Percentiles rank a stretch among this genome's conserved stretches.
Evolutionary conservation across 2,888 invertebrate species (phyloP).

Genomic region (Orthosia gracilis): DNA sequence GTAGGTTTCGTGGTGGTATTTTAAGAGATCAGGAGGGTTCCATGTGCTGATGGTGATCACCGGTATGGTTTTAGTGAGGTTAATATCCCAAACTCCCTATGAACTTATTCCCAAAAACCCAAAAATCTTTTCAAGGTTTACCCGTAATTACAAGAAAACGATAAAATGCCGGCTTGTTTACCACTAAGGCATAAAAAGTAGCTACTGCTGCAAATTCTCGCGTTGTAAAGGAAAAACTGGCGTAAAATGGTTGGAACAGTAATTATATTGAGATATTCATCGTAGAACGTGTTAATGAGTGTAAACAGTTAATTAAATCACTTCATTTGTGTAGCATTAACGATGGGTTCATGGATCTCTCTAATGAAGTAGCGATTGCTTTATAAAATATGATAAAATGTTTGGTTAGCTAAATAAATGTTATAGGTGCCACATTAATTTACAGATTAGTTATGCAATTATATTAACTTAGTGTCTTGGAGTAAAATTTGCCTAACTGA

Average conservation of each 20-base stretch:
- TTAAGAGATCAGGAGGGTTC: neutral
- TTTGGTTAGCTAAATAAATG: no score
- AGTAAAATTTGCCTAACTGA: no score
- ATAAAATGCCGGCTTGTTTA: neutral
- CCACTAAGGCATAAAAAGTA: neutral
- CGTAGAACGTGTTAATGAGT: conserved; percentile 28
- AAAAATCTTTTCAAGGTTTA: neutral
- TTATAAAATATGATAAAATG: neutral
- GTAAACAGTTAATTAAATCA: conserved; percentile 16
- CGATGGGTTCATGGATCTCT: neutral
- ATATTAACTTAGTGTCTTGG: neutral
- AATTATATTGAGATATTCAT: conserved; percentile 35
- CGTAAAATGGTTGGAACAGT: neutral
- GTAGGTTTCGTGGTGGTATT: neutral
- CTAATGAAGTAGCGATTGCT: neutral
- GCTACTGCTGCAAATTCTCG: neutral
- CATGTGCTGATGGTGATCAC: neutral
- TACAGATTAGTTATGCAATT: neutral
- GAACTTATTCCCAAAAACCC: neutral
- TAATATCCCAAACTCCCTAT: neutral
- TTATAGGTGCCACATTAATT: no score
- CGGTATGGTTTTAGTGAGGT: no score
- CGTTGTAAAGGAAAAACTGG: neutral
- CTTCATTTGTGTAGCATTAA: conserved; percentile 24
- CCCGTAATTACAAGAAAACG: neutral